These are phyloP conservation scores for Drosophila neotestacea DNA, from an alignment of 2,888 invertebrate species.

Conservation along the genomic window DNA sequence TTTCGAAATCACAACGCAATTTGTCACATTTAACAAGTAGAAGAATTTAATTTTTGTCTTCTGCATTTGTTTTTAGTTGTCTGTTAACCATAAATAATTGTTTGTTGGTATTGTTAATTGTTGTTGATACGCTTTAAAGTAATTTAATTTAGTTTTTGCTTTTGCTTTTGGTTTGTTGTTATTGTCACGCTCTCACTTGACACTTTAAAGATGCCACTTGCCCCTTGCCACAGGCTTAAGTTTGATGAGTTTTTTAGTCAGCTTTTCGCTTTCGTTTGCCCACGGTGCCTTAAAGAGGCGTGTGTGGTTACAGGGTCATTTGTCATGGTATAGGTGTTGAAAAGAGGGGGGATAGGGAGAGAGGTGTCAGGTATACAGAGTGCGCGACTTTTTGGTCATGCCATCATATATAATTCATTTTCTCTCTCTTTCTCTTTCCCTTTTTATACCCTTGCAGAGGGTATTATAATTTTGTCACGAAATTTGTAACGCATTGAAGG, in stretches of 20 bases:
- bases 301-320: conserved; percentile 20
- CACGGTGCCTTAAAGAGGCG: conserved; percentile 19
- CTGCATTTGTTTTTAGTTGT: background rate
- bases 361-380: background rate
- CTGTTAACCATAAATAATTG: conserved; percentile 20
- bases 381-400: conserved; percentile 22
- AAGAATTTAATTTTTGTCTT: conserved; percentile 13
- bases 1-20: conserved; percentile 17
- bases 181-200: conserved; percentile 54
- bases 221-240: background rate
- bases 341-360: background rate
- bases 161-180: conserved; percentile 18
- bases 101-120: conserved; percentile 26
- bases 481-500: too few relatives aligned
- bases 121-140: conserved; percentile 30
- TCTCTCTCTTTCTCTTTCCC: conserved; percentile 7
- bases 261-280: conserved; percentile 44
- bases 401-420: conserved; percentile 33
- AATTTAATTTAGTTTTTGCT: conserved; percentile 12
- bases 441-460: too few relatives aligned
- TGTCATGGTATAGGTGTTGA: conserved; percentile 5
- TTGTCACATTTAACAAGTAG: conserved; percentile 33
- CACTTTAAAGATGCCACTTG: background rate
- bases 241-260: conserved; percentile 5
- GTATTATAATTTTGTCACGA: too few relatives aligned